Base-by-base conservation (phyloP, 2,113 vertebrate genomes). In the Dipodomys merriami region DNA sequence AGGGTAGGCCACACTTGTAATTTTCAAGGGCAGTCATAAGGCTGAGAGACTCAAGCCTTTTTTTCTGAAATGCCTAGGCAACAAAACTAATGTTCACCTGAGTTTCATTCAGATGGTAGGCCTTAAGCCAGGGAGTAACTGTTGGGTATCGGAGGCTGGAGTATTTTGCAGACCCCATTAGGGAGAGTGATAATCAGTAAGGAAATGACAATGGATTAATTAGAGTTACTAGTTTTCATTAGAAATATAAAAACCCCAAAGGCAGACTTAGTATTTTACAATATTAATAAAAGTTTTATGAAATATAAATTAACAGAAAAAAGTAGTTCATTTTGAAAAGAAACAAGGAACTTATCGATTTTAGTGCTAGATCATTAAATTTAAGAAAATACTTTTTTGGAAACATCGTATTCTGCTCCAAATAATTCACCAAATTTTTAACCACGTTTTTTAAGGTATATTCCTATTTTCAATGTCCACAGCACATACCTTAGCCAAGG, bases 401-500 rank as follows among this genome's bases (percentile, higher is more conserved):
- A 93, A 18, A 18, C 71, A 94, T 74, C 20, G 23, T 71, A 79
- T 78, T 62, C 16, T 83, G 18, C 20, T 88, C 46, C 49, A 64
- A 46, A 74, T 85, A 86, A 30, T 78, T 95, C 44, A 81, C 62
- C 67, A 25, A 72, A 90, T 35, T 73, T 91, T 81, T 85, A 85
- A 88, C 35, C 46, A 71, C 53, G 23, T 88, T 83, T 83, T 82
- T 93, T 74, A 90, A 87, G 39, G 86, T 64, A 95, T 8, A 96
- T 86, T 80, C 93, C 91, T 93, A 95, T 97, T 96, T 95, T 96
- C 69, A 95, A 80, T 96, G 92, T 97, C 96, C 97, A 88, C 0
- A 93, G 89, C 97, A 96, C 98, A 97, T 99, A 99, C 99, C 99
- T 99, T 99, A 86, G 99, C 98, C 97, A 99, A 98, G 77, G 99